Conservation (phyloP, 2,888 invertebrate species). For the Thysanoteuthis rhombus region DNA sequence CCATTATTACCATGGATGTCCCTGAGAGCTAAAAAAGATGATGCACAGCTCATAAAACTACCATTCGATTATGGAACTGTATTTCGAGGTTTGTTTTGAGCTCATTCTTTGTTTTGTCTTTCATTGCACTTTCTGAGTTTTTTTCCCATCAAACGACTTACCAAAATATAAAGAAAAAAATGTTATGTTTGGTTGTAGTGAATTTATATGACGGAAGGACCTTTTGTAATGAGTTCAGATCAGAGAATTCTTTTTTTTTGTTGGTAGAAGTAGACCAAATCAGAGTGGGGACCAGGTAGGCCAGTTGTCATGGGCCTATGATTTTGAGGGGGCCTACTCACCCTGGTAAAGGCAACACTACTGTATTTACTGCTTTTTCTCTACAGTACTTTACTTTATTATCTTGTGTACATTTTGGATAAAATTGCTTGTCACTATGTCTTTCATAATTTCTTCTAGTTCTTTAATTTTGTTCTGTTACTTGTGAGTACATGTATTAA, state of each 20-base stretch:
- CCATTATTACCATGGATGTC: not conserved
- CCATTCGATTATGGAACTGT: not conserved
- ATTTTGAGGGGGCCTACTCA: too few species aligned
- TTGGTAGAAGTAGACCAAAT: too few species aligned
- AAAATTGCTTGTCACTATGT: too few species aligned
- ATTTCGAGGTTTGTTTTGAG: not conserved
- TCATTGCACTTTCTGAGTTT: not conserved
- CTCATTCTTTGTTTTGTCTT: not conserved
- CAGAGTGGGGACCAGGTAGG: too few species aligned
- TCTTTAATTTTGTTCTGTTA: too few species aligned
- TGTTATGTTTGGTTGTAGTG: not conserved
- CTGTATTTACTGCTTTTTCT: too few species aligned
- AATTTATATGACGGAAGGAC: not conserved
- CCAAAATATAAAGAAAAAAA: not conserved
- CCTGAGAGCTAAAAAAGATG: not conserved
- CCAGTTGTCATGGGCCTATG: too few species aligned
- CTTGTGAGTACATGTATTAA: too few species aligned
- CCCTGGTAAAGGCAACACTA: too few species aligned
- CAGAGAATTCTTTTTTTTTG: not conserved
- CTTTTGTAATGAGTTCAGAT: not conserved
- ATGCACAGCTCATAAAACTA: not conserved
- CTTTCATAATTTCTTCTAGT: too few species aligned
- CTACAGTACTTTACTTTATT: too few species aligned
- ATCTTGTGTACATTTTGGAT: too few species aligned
- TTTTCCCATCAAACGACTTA: not conserved